Conservation (phyloP, 2,113 vertebrate species). For the Odontesthes bonariensis region DNA sequence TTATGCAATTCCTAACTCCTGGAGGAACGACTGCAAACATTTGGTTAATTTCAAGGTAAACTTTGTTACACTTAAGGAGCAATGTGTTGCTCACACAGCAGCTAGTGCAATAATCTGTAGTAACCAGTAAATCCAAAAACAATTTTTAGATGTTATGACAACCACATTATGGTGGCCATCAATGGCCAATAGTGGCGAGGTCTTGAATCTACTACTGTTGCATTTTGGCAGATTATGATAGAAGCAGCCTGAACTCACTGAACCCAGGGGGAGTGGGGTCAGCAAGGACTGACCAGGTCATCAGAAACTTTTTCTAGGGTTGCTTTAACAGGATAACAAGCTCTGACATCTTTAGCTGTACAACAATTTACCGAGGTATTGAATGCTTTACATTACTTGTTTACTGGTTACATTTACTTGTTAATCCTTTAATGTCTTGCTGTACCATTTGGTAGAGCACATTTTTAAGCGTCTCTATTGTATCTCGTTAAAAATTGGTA, state of each 20-base stretch:
- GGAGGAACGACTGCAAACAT: not conserved
- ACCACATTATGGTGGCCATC: not conserved
- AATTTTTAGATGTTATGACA: too few species aligned
- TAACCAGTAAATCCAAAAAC: not conserved
- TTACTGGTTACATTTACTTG: too few species aligned
- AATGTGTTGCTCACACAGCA: not conserved
- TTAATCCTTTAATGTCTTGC: too few species aligned
- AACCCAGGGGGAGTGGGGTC: not conserved
- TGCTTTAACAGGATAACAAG: too few species aligned
- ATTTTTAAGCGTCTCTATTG: too few species aligned
- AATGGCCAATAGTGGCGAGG: not conserved
- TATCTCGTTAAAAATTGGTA: too few species aligned
- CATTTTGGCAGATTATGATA: not conserved
- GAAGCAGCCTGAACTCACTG: not conserved
- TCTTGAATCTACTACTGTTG: not conserved
- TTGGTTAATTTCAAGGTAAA: not conserved
- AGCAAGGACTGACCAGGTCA: not conserved
- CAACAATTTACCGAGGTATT: too few species aligned
- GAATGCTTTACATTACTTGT: too few species aligned
- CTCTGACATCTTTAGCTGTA: too few species aligned
- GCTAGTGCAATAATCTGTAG: too few species aligned
- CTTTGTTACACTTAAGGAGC: not conserved
- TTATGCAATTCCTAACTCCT: not conserved
- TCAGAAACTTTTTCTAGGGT: too few species aligned
- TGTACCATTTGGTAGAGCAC: too few species aligned